phyloP scores from a whole-genome alignment of 2,113 vertebrate genomes.

The Solea senegalensis region DNA sequence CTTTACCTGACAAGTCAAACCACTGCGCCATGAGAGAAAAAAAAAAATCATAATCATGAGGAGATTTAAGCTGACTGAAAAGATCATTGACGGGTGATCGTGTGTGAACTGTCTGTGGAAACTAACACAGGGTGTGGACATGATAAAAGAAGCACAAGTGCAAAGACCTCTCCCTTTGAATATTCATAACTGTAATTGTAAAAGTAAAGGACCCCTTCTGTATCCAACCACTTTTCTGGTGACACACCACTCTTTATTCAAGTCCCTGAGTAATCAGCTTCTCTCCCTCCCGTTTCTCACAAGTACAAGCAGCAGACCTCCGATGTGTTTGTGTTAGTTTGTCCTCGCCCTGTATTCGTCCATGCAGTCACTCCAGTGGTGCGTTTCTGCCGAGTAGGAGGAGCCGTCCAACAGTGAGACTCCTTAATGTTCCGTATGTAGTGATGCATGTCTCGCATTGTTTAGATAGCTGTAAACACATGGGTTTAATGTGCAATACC shows the following conservation, averaged over 20 bases:
- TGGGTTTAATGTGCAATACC: conserved; percentile 47
- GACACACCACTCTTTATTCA: no score
- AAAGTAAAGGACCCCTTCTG: no score
- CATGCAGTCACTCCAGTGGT: not conserved
- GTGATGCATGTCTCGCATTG: conserved; percentile 17
- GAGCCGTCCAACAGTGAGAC: not conserved
- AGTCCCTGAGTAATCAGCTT: no score
- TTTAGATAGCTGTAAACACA: conserved; percentile 7
- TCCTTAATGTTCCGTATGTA: conserved; percentile 10
- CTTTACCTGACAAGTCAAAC: conserved; percentile 13
- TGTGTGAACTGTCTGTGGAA: conserved; percentile 27
- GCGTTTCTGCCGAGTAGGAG: conserved; percentile 18
- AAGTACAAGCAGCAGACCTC: not conserved
- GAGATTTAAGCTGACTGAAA: conserved; percentile 49
- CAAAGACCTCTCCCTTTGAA: not conserved
- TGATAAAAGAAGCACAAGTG: conserved; percentile 30
- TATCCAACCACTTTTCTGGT: no score
- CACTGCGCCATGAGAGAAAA: conserved; percentile 7
- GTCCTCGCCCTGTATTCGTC: conserved; percentile 20
- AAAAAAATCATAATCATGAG: conserved; percentile 9
- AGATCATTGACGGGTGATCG: conserved; percentile 8
- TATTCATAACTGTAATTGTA: not conserved
- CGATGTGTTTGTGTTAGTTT: conserved; percentile 19
- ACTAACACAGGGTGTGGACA: conserved; percentile 11
- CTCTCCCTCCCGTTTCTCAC: not conserved